Evolutionary conservation across 1,140 invertebrate genomes (phyloP), one percentile per base, ranked within the genome.

Genomic region (Pseudomyrmex pallidus): DNA sequence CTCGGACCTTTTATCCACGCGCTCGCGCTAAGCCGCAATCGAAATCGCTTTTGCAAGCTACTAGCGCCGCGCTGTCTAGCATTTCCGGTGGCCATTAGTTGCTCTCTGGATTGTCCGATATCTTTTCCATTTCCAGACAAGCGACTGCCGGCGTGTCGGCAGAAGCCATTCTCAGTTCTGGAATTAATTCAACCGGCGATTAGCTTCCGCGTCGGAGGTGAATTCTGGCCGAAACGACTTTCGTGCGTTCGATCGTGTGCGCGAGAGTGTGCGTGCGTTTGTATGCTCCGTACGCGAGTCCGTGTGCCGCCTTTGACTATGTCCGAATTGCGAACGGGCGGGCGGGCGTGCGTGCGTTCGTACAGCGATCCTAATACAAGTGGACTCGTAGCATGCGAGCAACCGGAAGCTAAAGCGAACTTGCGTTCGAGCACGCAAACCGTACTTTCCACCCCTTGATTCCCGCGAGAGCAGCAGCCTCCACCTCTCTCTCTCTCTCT

Each of bases 121-220:
- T 50, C 68, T 70, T 74, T 78, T 78, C 62, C 67, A 63, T 61
- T 66, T 80, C 15, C 56, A 64, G 80, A 35, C 78, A 83, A 74
- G 44, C 63, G 13, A 74, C 44, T 57, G 62, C n/a, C 44, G 67
- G 25, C 63, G 82, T 68, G 86, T 85, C 77, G 83, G 77, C 61
- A 85, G 70, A 84, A 90, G 89, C 89, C 90, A 92, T 91, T 92
- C 87, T 74, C 90, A 92, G 89, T 88, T 89, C 82, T 74, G 88
- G 89, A 92, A 92, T 92, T 92, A 92, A 92, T 92, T 92, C 89
- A 89, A 91, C 72, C 77, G 77, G 72, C 88, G 90, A 92, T 92
- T 91, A 92, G 87, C 87, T 87, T 88, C 80, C 82, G 67, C 85
- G 80, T 87, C 76, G 17, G 74, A 82, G 80, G 67, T 74, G 68